A percentile compares a stretch with the other conserved stretches of the same genome.
These are phyloP conservation scores for Diorhabda sublineata DNA, from an alignment of 1,140 invertebrate genomes.

Conservation along the genomic window DNA sequence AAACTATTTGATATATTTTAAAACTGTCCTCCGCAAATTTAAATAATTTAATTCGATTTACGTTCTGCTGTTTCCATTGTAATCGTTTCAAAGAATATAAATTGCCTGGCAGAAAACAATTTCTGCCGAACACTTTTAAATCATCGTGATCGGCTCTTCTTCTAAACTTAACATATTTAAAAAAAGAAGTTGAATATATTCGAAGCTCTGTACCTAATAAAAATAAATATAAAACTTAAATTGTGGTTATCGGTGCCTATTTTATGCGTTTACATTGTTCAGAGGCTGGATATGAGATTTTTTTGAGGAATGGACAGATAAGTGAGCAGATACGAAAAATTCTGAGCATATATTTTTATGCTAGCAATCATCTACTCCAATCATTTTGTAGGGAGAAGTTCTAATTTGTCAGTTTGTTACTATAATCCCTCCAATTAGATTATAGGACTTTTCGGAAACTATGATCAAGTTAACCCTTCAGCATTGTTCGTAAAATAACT, in stretches of 20 bases:
- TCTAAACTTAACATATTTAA: background rate
- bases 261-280: background rate
- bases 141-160: background rate
- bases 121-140: background rate
- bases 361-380: no score
- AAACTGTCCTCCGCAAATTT: no score
- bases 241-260: background rate
- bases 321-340: no score
- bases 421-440: no score
- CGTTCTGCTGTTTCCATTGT: background rate
- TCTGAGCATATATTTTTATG: no score
- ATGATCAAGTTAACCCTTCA: no score
- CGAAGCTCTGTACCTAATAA: background rate
- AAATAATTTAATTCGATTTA: background rate
- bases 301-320: no score
- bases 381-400: no score
- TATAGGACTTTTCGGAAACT: no score
- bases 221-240: background rate
- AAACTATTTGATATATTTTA: no score
- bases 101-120: background rate
- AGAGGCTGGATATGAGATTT: background rate
- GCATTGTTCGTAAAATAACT: no score
- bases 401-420: no score
- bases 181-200: background rate
- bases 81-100: constrained; percentile 1